Conservation (phyloP, 2,113 vertebrate genomes). For the Urocynchramus pylzowi region DNA sequence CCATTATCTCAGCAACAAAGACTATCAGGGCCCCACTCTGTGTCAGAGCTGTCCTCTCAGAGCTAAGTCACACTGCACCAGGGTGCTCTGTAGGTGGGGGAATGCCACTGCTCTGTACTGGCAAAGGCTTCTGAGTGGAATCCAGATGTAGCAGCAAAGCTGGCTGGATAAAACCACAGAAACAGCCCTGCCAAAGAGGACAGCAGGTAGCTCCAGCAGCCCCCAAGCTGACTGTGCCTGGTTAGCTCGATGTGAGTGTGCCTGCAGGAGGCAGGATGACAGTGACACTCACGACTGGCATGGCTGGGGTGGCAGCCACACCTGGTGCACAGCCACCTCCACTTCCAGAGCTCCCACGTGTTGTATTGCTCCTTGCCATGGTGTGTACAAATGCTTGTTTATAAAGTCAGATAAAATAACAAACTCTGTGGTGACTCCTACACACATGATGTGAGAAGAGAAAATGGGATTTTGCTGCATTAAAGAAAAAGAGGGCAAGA, state of each 20-base stretch:
- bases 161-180: neutral
- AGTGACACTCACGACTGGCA: accelerated
- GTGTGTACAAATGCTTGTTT: neutral
- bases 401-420: neutral
- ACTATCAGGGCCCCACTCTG: neutral
- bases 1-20: neutral
- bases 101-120: neutral
- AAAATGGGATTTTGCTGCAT: neutral
- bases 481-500: neutral
- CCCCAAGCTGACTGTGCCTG: neutral
- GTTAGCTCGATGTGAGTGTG: neutral
- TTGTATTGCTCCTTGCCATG: neutral
- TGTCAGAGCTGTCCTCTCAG: neutral
- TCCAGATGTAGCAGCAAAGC: neutral
- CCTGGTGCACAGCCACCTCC: neutral
- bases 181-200: neutral
- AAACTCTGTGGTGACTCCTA: neutral
- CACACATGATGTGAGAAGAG: neutral
- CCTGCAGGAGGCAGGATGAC: neutral
- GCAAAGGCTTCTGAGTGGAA: neutral
- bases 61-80: neutral
- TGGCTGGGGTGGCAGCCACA: neutral
- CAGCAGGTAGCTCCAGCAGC: neutral
- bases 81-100: neutral
- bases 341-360: neutral